These are phyloP conservation scores for Triplophysa siluroides DNA, from an alignment of 2,113 vertebrate genomes.

Conservation along the genomic window DNA sequence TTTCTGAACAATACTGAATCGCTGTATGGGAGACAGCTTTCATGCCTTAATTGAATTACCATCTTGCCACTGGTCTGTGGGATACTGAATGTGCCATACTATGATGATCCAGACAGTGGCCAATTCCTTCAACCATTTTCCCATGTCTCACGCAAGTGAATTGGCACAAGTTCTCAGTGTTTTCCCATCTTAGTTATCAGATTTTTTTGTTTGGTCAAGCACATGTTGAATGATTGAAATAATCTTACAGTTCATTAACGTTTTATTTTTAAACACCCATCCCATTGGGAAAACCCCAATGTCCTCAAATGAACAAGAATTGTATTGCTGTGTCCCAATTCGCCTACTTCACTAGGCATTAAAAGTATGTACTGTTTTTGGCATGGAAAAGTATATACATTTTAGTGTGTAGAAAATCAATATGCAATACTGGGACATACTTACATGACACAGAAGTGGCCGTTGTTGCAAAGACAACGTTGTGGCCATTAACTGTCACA, in stretches of 20 bases:
- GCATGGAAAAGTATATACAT: too few species aligned
- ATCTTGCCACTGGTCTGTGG: constrained; percentile 50
- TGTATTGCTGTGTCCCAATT: too few species aligned
- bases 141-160: constrained; percentile 35
- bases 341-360: too few species aligned
- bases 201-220: background rate
- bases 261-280: constrained; percentile 3
- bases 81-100: constrained; percentile 45
- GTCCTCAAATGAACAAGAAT: background rate
- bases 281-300: constrained; percentile 4
- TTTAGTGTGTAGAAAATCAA: too few species aligned
- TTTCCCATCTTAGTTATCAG: constrained; percentile 19
- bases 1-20: constrained; percentile 49
- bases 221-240: constrained; percentile 5
- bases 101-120: constrained; percentile 27
- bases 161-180: constrained; percentile 35
- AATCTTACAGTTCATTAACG: background rate
- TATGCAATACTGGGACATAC: too few species aligned
- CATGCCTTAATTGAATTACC: constrained; percentile 60
- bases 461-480: too few species aligned
- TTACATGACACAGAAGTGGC: too few species aligned
- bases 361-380: too few species aligned
- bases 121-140: constrained; percentile 34
- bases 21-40: constrained; percentile 47
- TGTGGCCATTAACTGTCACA: too few species aligned